Base-by-base conservation (phyloP, 2,113 vertebrate genomes). In the Cyanistes caeruleus region DNA sequence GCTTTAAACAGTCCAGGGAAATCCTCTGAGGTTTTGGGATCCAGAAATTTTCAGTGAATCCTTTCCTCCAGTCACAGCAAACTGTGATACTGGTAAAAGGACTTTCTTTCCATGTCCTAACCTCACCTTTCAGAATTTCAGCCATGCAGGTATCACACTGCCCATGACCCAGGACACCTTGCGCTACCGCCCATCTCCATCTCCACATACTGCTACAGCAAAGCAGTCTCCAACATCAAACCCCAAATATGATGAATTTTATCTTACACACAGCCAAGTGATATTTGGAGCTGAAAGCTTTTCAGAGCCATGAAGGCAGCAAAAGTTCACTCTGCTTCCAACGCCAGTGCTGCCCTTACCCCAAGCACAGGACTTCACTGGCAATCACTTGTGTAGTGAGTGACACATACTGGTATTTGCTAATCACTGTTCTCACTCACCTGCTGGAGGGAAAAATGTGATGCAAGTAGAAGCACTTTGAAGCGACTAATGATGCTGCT, bases 401-500 rank as follows among this genome's bases (percentile, higher is more conserved):
- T 89, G 79, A 70, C 78, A 92, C 84, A 72, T 77, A 78, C 39
- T 84, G 68, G 70, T 63, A 37, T 58, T 94, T 69, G 60, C 80
- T 95, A 93, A 97, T 93, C 89, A 83, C 68, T 78, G 52, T 70
- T 86, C 89, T 68, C 75, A 73, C 68, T 93, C 87, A 96, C 87
- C 95, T 96, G 74, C 94, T 89, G 74, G 35, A 97, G 49, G 82
- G 79, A 97, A 96, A 97, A 95, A 95, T 84, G 75, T 58, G 74
- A 94, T 92, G 81, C 88, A 91, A 89, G 83, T 35, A 92, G 93
- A 37, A 94, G 83, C 88, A 96, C 96, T 97, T 96, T 96, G 95
- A 97, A 97, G 95, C 77, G 86, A 72, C 81, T 95, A 97, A 97
- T 93, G 94, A 96, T 97, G 90, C 76, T 91, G 67, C 94, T 90